A percentile compares a stretch with the other conserved stretches of the same genome.
These are phyloP conservation scores for Lamprotornis superbus DNA, from an alignment of 2,113 vertebrate species.

Conservation along the genomic window DNA sequence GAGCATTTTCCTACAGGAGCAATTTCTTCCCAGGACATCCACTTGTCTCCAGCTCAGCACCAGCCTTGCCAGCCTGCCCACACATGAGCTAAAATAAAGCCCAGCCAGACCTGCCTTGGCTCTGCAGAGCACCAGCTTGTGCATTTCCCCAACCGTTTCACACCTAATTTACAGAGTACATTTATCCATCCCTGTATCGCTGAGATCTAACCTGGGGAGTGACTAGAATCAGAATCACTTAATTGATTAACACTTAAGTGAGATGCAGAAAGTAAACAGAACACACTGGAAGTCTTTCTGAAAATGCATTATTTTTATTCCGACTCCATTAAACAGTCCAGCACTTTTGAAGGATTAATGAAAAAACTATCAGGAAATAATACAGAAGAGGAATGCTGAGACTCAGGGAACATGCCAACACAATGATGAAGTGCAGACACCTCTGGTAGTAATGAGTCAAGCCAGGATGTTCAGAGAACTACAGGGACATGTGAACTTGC, in stretches of 20 bases:
- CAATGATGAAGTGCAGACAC: not conserved
- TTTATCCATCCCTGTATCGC: not conserved
- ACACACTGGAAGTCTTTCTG: not conserved
- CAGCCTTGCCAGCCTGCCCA: not conserved
- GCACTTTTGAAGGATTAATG: not conserved
- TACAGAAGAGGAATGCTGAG: not conserved
- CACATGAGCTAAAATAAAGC: not conserved
- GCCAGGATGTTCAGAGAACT: not conserved
- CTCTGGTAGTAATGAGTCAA: not conserved
- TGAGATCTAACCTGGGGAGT: not conserved
- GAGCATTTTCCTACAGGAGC: not conserved
- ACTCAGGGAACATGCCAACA: not conserved
- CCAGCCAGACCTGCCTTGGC: not conserved
- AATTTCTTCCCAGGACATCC: not conserved
- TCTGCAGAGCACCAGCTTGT: not conserved
- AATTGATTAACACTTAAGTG: not conserved
- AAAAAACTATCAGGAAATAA: not conserved
- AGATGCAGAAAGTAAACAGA: not conserved
- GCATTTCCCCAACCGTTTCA: not conserved
- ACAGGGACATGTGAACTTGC: not conserved
- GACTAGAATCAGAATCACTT: slow-evolving; percentile 19
- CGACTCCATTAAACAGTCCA: not conserved
- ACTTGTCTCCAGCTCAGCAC: not conserved
- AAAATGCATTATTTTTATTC: slow-evolving; percentile 11
- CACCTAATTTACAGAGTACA: slow-evolving; percentile 23